A percentile compares a stretch with the other conserved stretches of the same genome.
These are phyloP conservation scores for Pagrus major DNA, from an alignment of 2,113 vertebrate genomes.

Conservation along the genomic window DNA sequence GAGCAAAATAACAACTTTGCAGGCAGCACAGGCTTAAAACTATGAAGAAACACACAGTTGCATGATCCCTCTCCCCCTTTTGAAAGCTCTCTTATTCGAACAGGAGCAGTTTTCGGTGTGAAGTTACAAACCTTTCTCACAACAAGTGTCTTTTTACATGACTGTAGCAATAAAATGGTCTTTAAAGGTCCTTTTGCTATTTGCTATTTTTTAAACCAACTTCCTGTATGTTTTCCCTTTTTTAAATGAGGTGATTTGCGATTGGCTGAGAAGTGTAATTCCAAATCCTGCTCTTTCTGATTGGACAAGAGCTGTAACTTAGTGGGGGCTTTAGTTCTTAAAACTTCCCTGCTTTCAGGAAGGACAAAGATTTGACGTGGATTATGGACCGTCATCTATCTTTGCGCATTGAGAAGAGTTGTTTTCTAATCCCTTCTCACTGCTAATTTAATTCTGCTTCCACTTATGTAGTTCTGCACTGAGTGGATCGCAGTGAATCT, in stretches of 20 bases:
- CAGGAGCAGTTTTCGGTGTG: neutral
- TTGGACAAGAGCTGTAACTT: conserved; percentile 10
- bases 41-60: neutral
- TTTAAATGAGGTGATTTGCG: neutral
- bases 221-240: neutral
- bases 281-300: neutral
- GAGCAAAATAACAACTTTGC: neutral
- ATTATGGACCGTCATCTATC: conserved; percentile 43
- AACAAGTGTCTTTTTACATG: neutral
- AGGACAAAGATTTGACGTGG: conserved; percentile 16
- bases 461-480: conserved; percentile 7
- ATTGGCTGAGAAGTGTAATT: neutral
- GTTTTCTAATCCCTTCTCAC: conserved; percentile 62
- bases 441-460: conserved; percentile 26
- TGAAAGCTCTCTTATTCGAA: neutral
- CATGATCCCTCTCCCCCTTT: neutral
- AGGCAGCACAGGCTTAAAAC: neutral
- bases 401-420: conserved; percentile 45
- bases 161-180: neutral
- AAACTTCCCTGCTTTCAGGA: conserved; percentile 10
- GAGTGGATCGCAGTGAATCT: conserved; percentile 24
- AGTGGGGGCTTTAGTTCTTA: conserved; percentile 27
- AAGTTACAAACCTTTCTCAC: neutral
- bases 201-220: neutral
- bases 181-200: neutral